Conservation (phyloP, 92 coral and sea anemone genomes). For the Phenganax stokvisi region DNA sequence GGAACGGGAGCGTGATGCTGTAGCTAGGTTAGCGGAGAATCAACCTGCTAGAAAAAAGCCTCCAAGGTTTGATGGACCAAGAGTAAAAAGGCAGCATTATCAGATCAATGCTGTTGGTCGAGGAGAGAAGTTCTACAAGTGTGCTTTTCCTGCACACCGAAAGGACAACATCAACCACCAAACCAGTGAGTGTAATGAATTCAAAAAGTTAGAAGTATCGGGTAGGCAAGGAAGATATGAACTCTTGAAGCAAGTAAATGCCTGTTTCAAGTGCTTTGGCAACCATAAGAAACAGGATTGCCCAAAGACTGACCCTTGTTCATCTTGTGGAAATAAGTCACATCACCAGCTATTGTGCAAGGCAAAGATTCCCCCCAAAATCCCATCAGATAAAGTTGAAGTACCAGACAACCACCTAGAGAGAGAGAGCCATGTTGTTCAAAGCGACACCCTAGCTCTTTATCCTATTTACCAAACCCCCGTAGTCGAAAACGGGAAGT, state of each 20-base stretch:
- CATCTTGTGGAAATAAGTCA: constrained; percentile 50
- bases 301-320: constrained; percentile 51
- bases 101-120: constrained; percentile 32
- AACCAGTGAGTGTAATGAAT: constrained; percentile 62
- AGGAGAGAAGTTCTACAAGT: constrained; percentile 46
- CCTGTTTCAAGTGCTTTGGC: constrained; percentile 61
- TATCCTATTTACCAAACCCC: constrained; percentile 63
- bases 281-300: constrained; percentile 49
- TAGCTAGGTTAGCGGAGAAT: constrained; percentile 55
- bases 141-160: constrained; percentile 53
- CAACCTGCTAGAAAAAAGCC: constrained; percentile 27
- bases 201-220: constrained; percentile 48
- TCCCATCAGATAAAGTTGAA: not conserved
- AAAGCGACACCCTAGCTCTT: constrained; percentile 47
- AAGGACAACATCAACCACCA: constrained; percentile 56
- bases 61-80: constrained; percentile 23
- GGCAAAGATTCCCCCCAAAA: constrained; percentile 29
- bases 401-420: not conserved
- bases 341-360: constrained; percentile 34
- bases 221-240: constrained; percentile 53
- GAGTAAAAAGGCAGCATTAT: constrained; percentile 11
- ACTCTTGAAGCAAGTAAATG: constrained; percentile 54
- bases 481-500: constrained; percentile 53
- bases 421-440: constrained; percentile 39
- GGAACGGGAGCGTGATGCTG: constrained; percentile 53